Evolutionary conservation across 2,113 vertebrate genomes (phyloP), one percentile per base, ranked within the genome.

Genomic region (Perca flavescens): DNA sequence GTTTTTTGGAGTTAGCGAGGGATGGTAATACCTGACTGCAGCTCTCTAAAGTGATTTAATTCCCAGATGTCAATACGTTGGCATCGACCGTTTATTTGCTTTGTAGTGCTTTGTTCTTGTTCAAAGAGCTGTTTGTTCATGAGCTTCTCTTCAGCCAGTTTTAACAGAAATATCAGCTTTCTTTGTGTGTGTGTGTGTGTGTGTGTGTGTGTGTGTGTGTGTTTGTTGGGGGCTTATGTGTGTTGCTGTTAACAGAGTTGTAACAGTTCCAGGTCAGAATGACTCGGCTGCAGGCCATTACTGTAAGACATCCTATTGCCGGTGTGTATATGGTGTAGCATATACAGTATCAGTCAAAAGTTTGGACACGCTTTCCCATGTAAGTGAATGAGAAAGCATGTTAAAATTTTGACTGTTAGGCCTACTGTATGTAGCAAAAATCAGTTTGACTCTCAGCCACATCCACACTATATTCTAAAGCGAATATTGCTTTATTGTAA

Each of bases 51-150:
- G 60, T 72, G 53, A 90, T 89, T 88, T 74, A 77, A 89, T 79
- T 90, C 91, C 89, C 87, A 0, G 4, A 66, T 79, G 85, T 86
- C 77, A 83, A 86, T 85, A 81, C 15, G 7, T 76, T 74, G 79
- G 69, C 81, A 74, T 72, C 16, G 21, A 67, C 54, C 53, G n/a
- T 63, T 85, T 82, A 85, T 86, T 89, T 89, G 77, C 77, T 86
- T 82, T 89, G 83, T 73, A 69, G 54, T 11, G 75, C 83, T 88
- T 86, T 88, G 81, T 82, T 91, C 83, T 81, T 72, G 56, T 78
- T 83, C 46, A 58, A 65, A 79, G 65, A 65, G 34, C 62, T 76
- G 36, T 79, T 79, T 77, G 46, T 77, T 79, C 31, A 76, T 76
- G 65, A 70, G 40, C 58, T 74, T 80, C 43, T 77, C 82, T 83